Evolutionary conservation across 2,113 vertebrate genomes (phyloP).

Genomic region (Willisornis vidua): DNA sequence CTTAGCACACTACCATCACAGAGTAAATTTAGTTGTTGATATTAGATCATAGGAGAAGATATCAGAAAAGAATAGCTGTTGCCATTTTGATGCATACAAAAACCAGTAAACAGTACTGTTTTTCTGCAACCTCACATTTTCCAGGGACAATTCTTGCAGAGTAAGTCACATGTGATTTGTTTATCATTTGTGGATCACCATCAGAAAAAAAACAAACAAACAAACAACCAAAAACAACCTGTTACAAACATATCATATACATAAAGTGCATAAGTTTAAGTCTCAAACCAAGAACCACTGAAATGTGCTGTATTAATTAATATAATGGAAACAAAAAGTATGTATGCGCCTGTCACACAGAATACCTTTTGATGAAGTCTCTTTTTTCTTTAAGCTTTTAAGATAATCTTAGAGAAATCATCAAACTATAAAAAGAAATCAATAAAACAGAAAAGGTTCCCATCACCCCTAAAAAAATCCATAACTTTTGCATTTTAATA

Average conservation of each 20-base stretch:
- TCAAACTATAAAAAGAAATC: conserved; percentile 87
- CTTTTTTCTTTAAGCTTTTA: conserved; percentile 83
- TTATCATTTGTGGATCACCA: neutral
- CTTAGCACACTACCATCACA: conserved; percentile 30
- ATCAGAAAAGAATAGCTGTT: neutral
- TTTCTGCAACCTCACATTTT: neutral
- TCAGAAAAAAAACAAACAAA: neutral
- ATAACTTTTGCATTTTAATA: conserved; percentile 84
- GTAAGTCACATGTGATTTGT: neutral
- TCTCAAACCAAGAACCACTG: neutral
- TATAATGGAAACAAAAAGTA: conserved; percentile 43
- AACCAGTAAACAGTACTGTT: neutral
- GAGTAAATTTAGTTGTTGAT: neutral
- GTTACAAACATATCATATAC: neutral
- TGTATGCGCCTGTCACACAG: conserved; percentile 56
- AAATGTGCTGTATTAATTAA: conserved; percentile 3
- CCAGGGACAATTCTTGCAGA: neutral
- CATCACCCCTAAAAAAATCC: conserved; percentile 80
- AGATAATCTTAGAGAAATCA: conserved; percentile 84
- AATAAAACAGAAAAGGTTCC: conserved; percentile 84
- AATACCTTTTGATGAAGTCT: conserved; percentile 76
- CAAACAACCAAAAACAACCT: no score
- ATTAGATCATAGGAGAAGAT: neutral
- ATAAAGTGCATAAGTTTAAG: neutral
- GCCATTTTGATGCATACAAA: neutral